Evolutionary conservation across 2,113 vertebrate species (phyloP).

Genomic region (Nycticorax nycticorax): DNA sequence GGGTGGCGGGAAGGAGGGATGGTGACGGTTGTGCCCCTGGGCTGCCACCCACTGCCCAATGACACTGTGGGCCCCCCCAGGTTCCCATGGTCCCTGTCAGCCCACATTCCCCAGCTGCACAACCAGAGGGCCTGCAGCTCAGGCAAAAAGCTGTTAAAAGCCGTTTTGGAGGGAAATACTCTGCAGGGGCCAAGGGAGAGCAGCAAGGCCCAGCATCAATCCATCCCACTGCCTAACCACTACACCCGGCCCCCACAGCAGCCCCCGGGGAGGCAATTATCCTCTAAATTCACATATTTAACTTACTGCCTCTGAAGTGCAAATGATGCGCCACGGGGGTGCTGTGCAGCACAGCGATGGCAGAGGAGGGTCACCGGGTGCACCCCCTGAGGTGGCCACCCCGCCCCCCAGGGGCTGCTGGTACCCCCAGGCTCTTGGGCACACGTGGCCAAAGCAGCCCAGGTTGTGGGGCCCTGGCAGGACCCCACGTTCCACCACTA

Average conservation of each 20-base stretch:
- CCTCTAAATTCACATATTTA: background rate
- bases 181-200: background rate
- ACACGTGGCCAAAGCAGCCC: background rate
- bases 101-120: background rate
- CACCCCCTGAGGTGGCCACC: rapidly evolving
- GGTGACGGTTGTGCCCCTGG: rapidly evolving
- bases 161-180: background rate
- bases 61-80: background rate
- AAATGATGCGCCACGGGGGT: background rate
- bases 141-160: background rate
- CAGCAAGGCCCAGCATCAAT: background rate
- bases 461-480: no score
- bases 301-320: background rate
- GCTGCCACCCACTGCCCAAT: no score
- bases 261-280: background rate
- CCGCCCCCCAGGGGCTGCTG: background rate
- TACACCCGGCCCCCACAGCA: rapidly evolving
- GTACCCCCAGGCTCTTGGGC: no score
- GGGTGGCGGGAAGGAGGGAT: background rate
- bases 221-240: background rate
- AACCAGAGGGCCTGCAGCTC: background rate
- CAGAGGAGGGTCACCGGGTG: rapidly evolving
- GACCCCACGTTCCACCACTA: background rate
- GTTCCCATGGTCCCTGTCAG: background rate
- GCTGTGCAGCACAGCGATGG: background rate